phyloP scores from a whole-genome alignment of 2,113 vertebrate genomes.

The Lepus europaeus region DNA sequence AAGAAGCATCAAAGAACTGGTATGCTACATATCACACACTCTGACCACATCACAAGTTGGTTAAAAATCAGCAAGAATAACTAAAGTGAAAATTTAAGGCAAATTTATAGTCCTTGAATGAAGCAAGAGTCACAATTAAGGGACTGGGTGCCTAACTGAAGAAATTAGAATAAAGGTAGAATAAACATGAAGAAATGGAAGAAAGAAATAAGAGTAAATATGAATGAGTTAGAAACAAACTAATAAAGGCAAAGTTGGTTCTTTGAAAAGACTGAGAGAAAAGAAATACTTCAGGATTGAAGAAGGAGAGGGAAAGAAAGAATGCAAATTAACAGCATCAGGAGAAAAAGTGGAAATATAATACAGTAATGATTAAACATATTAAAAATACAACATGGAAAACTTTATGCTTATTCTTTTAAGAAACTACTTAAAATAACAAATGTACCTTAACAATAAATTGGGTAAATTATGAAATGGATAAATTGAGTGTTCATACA shows the following conservation, averaged over 20 bases:
- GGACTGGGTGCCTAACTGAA: background rate
- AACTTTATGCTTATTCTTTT: background rate
- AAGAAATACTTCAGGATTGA: background rate
- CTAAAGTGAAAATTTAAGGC: background rate
- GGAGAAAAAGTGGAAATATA: background rate
- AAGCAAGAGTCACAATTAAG: conserved; percentile 1
- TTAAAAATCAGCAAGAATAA: background rate
- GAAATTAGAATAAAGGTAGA: background rate
- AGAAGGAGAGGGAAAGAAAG: background rate
- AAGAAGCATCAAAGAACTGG: background rate
- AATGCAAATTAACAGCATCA: background rate
- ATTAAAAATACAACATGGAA: background rate
- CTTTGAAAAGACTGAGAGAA: background rate
- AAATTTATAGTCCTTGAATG: background rate
- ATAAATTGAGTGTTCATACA: background rate
- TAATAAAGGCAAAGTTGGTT: background rate
- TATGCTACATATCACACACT: background rate
- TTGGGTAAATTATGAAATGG: background rate
- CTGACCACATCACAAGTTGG: background rate
- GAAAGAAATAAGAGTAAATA: conserved; percentile 16
- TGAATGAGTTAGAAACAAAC: background rate
- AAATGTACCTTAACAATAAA: background rate
- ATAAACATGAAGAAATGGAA: background rate
- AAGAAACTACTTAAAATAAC: background rate
- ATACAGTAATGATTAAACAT: background rate